phyloP scores from a whole-genome alignment of 1,140 invertebrate genomes.

The Aphidius ervi region DNA sequence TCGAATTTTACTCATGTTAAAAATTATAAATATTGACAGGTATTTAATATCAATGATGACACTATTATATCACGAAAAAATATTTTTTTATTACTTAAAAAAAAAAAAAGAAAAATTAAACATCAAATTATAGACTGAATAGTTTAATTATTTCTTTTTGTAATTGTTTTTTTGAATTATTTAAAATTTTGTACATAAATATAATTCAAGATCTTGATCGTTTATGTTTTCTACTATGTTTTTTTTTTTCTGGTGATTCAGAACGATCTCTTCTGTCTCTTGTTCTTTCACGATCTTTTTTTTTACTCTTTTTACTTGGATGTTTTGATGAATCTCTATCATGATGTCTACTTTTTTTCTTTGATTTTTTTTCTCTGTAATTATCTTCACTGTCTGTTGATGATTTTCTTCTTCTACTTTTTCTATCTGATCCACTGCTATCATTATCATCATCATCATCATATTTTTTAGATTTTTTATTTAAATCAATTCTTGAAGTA shows the following conservation, averaged over 20 bases:
- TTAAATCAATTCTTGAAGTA: conserved; percentile 18
- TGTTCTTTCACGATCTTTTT: conserved; percentile 43
- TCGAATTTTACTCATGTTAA: no score
- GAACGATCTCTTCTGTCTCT: conserved; percentile 46
- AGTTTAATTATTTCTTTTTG: no score
- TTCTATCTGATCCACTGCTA: conserved; percentile 29
- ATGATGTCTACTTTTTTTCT: conserved; percentile 45
- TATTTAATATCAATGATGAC: no score
- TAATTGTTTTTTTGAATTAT: no score
- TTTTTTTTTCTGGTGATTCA: conserved; percentile 40
- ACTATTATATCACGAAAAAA: no score
- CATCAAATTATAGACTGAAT: no score
- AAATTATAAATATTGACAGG: no score
- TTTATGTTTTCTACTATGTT: conserved; percentile 40
- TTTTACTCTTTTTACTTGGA: conserved; percentile 38
- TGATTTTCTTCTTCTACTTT: conserved; percentile 35
- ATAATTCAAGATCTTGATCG: conserved; percentile 35
- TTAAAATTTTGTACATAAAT: conserved; percentile 1
- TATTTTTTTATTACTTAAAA: no score
- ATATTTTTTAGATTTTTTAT: background rate
- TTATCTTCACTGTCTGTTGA: conserved; percentile 42
- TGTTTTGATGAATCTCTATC: conserved; percentile 34
- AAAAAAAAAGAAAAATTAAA: no score
- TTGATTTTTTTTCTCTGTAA: conserved; percentile 40
- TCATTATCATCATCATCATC: conserved; percentile 24